A percentile compares a stretch with the other conserved stretches of the same genome.
phyloP scores from a whole-genome alignment of 2,113 vertebrate genomes.

The Stegastes partitus region DNA sequence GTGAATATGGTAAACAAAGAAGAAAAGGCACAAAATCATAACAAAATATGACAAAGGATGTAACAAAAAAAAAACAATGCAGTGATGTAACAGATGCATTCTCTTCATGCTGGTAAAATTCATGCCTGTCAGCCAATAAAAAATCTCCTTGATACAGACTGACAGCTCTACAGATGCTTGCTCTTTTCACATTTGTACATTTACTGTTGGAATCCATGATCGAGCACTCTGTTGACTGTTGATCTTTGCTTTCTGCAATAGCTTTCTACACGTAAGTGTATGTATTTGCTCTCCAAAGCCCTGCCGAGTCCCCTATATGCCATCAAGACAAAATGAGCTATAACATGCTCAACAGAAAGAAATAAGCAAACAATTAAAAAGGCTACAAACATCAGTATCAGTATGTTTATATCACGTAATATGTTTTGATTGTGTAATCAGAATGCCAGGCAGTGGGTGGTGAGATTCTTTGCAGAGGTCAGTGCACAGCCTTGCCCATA shows the following conservation, averaged over 20 bases:
- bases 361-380: too few relatives aligned
- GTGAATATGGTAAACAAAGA: too few relatives aligned
- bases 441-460: slow-evolving; percentile 36
- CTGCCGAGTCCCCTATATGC: too few relatives aligned
- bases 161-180: neutral
- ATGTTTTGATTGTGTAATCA: neutral
- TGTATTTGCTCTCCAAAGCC: neutral
- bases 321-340: neutral
- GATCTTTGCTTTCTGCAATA: neutral
- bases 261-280: neutral
- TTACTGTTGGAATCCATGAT: neutral
- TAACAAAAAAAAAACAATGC: neutral
- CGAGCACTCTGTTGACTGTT: too few relatives aligned
- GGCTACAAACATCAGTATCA: too few relatives aligned
- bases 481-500: neutral
- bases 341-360: too few relatives aligned
- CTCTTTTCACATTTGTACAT: neutral
- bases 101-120: neutral
- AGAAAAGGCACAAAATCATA: too few relatives aligned
- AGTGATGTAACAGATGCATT: neutral
- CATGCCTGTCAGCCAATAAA: neutral
- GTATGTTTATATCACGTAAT: slow-evolving; percentile 29
- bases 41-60: neutral
- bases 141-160: neutral
- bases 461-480: slow-evolving; percentile 11